Percentiles rank a stretch among this genome's conserved stretches.
These are phyloP conservation scores for Monochamus alternatus DNA, from an alignment of 2,888 invertebrate species.

Conservation along the genomic window DNA sequence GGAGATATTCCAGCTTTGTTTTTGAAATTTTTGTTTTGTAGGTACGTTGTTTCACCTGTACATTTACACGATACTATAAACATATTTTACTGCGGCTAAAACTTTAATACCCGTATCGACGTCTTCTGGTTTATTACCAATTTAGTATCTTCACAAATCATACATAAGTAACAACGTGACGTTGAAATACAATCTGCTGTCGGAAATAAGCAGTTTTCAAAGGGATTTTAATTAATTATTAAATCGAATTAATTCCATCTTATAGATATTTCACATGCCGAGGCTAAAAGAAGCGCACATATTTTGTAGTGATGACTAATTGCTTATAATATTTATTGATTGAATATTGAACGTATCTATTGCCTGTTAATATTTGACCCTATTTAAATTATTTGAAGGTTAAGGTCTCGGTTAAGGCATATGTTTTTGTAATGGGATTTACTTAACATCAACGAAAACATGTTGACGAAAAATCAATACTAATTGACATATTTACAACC, in stretches of 20 bases:
- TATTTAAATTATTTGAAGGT: neutral
- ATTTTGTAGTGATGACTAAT: neutral
- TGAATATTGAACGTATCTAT: neutral
- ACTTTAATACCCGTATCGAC: neutral
- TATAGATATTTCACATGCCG: neutral
- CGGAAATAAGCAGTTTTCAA: neutral
- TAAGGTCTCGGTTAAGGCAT: too few relatives aligned
- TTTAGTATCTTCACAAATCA: neutral
- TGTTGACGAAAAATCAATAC: too few relatives aligned
- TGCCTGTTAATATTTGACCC: neutral
- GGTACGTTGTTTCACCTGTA: neutral
- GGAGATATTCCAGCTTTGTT: too few relatives aligned
- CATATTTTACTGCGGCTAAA: neutral
- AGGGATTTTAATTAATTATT: neutral
- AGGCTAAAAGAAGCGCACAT: neutral
- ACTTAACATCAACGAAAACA: too few relatives aligned
- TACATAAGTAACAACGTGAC: neutral
- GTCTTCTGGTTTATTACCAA: conserved; percentile 6
- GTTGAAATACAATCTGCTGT: neutral
- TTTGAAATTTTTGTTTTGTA: too few relatives aligned
- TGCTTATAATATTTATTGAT: neutral
- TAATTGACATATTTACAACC: too few relatives aligned
- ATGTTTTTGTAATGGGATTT: too few relatives aligned
- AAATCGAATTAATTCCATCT: neutral
- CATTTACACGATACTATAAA: neutral